A percentile compares a stretch with the other conserved stretches of the same genome.
These are phyloP conservation scores for Lutjanus argentimaculatus DNA, from an alignment of 2,797 vertebrate species.

Conservation along the genomic window DNA sequence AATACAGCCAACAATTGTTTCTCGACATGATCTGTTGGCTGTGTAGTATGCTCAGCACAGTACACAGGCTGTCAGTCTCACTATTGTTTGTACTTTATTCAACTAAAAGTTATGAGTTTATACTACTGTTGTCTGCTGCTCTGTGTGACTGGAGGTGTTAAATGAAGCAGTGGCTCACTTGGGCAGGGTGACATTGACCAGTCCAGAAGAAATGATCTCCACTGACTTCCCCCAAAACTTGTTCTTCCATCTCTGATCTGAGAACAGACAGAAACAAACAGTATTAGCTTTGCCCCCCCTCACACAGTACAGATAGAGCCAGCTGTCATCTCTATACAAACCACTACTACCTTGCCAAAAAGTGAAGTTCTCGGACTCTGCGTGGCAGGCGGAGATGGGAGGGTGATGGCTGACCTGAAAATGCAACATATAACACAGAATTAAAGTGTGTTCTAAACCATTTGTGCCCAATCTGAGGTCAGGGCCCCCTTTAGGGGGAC, in stretches of 20 bases:
- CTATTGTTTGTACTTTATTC: no score
- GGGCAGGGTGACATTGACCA: constrained; percentile 90
- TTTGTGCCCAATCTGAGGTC: no score
- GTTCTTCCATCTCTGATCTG: constrained; percentile 96
- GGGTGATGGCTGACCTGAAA: constrained; percentile 93
- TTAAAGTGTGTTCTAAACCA: not conserved
- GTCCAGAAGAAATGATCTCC: constrained; percentile 91
- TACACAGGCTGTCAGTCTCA: no score
- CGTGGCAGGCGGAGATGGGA: constrained; percentile 92
- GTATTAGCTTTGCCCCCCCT: not conserved
- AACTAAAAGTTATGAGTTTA: not conserved
- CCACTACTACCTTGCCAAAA: constrained; percentile 94
- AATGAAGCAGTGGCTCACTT: constrained; percentile 80
- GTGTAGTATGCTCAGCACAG: no score
- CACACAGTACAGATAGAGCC: not conserved
- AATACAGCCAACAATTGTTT: no score
- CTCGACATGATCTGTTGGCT: no score
- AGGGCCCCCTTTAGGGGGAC: no score
- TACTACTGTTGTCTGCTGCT: not conserved
- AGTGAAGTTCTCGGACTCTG: constrained; percentile 92
- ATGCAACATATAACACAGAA: not conserved
- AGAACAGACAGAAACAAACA: constrained; percentile 16
- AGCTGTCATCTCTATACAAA: not conserved
- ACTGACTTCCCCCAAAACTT: constrained; percentile 97
- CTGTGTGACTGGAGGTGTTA: not conserved